Base-by-base conservation (phyloP, 2,888 invertebrate species). In the Ditula angustiorana region DNA sequence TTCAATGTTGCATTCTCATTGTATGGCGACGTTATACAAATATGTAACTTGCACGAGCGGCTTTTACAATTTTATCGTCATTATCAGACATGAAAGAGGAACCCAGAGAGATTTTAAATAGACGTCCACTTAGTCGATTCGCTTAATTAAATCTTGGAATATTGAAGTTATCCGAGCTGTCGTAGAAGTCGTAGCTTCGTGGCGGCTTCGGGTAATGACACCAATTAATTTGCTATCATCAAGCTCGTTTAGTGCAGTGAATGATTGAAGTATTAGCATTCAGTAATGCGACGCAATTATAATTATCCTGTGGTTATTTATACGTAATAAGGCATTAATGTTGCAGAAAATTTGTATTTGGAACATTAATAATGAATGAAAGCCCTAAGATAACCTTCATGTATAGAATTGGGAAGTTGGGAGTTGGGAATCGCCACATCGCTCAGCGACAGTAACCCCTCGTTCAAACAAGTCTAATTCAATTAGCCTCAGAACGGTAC, bases 401-500 rank as follows among this genome's bases (percentile, higher is more conserved):
- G 33, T 24, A 24, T 24, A 24, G 2, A 4, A 24, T 5, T 24
- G 24, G 5, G 5, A 24, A 4, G 24, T 5, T 16, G 30, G n/a
- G 13, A 35, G 7, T 13, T 35, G 35, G 5, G 5, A 13, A 5
- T 26, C 24, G 26, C 21, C 13, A 23, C n/a, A 35, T 21, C 46
- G 35, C 7, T 44, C 44, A 26, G 41, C n/a, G 37, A 44, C 33
- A 24, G 46, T 49, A 23, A 21, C 49, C 61, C 11, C 33, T 44
- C 13, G 8, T 21, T 53, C 53, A 41, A 50, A 61, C 61, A 41
- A 30, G 49, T 30, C 21, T 37, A 13, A 49, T 41, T 41, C 50
- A 57, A 63, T 63, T 50, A 57, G 41, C 24, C 30, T 23, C 49
- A 30, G 23, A 26, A 50, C 28, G 5, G 13, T 35, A 28, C 55